phyloP scores from a whole-genome alignment of 2,888 invertebrate species.

The Drosophila birchii region DNA sequence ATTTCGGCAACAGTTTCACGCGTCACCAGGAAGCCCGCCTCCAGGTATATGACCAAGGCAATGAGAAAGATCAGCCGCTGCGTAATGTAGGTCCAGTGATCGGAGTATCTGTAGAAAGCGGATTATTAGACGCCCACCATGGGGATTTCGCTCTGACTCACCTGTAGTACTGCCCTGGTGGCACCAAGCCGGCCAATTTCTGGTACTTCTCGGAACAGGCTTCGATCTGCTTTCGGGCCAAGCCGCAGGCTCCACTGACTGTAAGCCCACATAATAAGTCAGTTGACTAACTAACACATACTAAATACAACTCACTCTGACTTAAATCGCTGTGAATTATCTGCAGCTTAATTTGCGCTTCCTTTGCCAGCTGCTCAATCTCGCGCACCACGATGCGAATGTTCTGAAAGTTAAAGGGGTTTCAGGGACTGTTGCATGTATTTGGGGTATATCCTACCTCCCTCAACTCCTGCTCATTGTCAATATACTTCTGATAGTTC shows the following conservation, averaged over 20 bases:
- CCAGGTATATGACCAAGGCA: conserved; percentile 92
- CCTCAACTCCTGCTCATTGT: conserved; percentile 91
- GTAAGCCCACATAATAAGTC: conserved; percentile 32
- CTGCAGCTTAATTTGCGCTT: conserved; percentile 92
- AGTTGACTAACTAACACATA: background rate
- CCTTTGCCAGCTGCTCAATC: conserved; percentile 91
- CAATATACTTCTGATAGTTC: conserved; percentile 91
- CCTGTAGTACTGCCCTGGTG: conserved; percentile 92
- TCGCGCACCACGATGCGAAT: conserved; percentile 85
- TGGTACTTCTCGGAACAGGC: conserved; percentile 88
- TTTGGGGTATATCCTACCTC: conserved; percentile 87
- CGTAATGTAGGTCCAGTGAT: conserved; percentile 93
- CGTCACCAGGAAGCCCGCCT: conserved; percentile 90
- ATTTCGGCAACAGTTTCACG: conserved; percentile 91
- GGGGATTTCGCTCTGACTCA: conserved; percentile 67
- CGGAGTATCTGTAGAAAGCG: conserved; percentile 88
- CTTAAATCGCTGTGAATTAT: conserved; percentile 91
- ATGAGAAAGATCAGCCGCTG: conserved; percentile 92
- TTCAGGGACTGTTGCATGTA: background rate
- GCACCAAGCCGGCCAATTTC: conserved; percentile 88
- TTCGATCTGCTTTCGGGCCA: conserved; percentile 88
- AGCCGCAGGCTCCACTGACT: conserved; percentile 88
- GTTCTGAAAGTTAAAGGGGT: conserved; percentile 55
- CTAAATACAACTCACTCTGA: conserved; percentile 86
- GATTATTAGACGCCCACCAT: conserved; percentile 35